Percentiles rank a stretch among this genome's conserved stretches.
Conservation (phyloP, 2,113 vertebrate species). For the Centrocercus urophasianus region DNA sequence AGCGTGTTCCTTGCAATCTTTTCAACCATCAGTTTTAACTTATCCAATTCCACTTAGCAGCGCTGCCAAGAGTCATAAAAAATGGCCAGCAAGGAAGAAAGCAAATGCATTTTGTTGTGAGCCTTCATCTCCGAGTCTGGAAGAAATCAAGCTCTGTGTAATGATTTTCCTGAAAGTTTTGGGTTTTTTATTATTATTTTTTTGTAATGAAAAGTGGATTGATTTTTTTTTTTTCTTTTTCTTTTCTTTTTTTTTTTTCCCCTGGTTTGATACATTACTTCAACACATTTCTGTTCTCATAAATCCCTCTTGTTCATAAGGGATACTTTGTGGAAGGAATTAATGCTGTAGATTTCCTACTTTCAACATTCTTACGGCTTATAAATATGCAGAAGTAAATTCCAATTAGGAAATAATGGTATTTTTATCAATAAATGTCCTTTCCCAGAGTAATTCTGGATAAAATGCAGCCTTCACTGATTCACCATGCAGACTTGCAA, state of each 20-base stretch:
- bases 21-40: not conserved
- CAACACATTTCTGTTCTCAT: not conserved
- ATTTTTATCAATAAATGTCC: not conserved
- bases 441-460: not conserved
- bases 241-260: not conserved
- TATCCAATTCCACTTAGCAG: not conserved
- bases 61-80: not conserved
- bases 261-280: not conserved
- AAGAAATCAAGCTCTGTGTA: not conserved
- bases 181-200: not conserved
- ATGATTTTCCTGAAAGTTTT: not conserved
- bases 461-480: not conserved
- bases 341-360: constrained; percentile 10
- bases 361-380: not conserved
- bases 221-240: not conserved
- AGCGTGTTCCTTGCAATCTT: not conserved
- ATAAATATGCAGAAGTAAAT: constrained; percentile 30
- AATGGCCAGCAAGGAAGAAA: not conserved
- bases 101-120: not conserved
- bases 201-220: not conserved
- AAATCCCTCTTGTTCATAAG: not conserved
- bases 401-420: not conserved
- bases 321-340: not conserved
- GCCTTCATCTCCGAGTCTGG: not conserved
- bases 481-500: not conserved